Percentiles rank a stretch among this genome's conserved stretches.
Conservation (phyloP, 30 jellyfish, hydroid and myxozoan genomes). For the Aurelia sp. region DNA sequence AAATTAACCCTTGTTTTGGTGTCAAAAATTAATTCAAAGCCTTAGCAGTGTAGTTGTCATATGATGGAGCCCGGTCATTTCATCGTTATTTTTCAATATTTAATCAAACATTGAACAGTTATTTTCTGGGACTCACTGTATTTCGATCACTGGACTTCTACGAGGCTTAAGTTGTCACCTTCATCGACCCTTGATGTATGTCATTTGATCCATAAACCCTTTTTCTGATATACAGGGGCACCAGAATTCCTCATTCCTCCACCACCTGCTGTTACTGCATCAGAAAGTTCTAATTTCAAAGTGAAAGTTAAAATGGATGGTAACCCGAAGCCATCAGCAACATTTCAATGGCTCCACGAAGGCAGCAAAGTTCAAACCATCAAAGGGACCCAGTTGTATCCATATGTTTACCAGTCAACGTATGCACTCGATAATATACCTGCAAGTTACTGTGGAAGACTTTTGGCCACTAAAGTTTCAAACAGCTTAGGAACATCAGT, state of each 20-base stretch:
- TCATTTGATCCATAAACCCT: too few relatives aligned
- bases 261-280: not conserved
- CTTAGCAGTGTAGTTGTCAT: too few relatives aligned
- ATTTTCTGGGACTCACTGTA: too few relatives aligned
- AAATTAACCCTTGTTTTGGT: too few relatives aligned
- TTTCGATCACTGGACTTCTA: too few relatives aligned
- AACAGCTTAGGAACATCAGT: not conserved
- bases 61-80: too few relatives aligned
- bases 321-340: conserved; percentile 41
- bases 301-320: conserved; percentile 16
- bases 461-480: not conserved
- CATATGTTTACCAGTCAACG: conserved; percentile 15
- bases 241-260: conserved; percentile 10
- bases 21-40: too few relatives aligned
- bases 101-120: too few relatives aligned
- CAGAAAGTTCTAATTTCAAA: conserved; percentile 1
- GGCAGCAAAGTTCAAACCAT: not conserved
- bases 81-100: too few relatives aligned
- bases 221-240: not conserved
- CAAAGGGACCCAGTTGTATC: conserved; percentile 11
- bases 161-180: too few relatives aligned
- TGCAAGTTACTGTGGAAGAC: conserved; percentile 40
- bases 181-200: too few relatives aligned
- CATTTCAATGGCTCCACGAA: conserved; percentile 17
- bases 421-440: not conserved